These are phyloP conservation scores for Acanthiza pusilla DNA, from an alignment of 2,797 vertebrate genomes.

Conservation along the genomic window DNA sequence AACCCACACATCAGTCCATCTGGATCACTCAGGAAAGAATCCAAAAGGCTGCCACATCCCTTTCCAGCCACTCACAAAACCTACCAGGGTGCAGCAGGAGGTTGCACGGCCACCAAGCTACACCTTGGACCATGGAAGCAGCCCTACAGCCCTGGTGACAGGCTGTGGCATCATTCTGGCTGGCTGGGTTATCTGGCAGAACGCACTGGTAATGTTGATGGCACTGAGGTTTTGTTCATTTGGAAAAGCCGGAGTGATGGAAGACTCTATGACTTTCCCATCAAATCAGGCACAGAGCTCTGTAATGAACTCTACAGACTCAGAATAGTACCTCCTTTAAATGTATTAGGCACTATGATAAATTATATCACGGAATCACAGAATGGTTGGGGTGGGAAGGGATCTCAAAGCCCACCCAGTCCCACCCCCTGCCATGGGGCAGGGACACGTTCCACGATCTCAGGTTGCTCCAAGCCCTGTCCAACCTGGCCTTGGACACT, in stretches of 20 bases:
- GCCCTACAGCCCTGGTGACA: background rate
- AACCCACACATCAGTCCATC: background rate
- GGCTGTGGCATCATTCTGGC: background rate
- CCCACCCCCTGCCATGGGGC: too few relatives aligned
- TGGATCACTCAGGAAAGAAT: background rate
- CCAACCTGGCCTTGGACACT: background rate
- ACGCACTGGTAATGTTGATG: background rate
- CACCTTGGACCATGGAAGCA: background rate
- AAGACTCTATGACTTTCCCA: background rate
- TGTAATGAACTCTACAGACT: background rate
- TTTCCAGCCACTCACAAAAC: background rate
- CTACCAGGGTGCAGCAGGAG: background rate
- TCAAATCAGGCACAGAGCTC: background rate
- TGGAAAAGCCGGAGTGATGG: background rate
- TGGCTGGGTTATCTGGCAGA: rapidly evolving
- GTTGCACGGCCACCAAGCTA: rapidly evolving
- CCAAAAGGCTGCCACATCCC: background rate
- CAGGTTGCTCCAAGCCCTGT: rapidly evolving
- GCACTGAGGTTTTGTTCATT: background rate
- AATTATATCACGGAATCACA: background rate
- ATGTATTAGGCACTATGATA: background rate
- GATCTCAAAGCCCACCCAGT: background rate
- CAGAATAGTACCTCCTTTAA: background rate
- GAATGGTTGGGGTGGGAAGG: background rate
- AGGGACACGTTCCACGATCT: rapidly evolving